phyloP scores from a whole-genome alignment of 2,113 vertebrate species.

The Cryptotis parvus region DNA sequence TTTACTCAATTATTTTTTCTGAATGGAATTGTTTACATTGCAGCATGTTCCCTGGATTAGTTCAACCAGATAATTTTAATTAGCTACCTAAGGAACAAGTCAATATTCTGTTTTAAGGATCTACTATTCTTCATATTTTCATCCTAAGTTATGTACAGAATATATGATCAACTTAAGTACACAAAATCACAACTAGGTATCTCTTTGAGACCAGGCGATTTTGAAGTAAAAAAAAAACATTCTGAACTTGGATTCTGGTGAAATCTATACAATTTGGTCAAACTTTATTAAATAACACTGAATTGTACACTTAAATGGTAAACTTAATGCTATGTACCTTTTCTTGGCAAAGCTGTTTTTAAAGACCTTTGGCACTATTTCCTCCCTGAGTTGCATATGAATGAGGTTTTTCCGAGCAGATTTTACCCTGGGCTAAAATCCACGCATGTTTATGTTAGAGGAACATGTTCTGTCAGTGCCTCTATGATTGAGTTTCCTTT shows the following conservation, averaged over 20 bases:
- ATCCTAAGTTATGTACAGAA: slow-evolving; percentile 19
- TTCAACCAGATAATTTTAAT: neutral
- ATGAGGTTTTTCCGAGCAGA: neutral
- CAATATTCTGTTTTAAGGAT: neutral
- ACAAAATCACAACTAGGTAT: slow-evolving; percentile 31
- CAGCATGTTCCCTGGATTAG: neutral
- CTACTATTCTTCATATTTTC: neutral
- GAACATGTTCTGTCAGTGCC: neutral
- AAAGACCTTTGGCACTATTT: slow-evolving; percentile 42
- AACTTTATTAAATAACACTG: slow-evolving; percentile 34
- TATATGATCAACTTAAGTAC: slow-evolving; percentile 28
- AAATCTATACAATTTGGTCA: slow-evolving; percentile 12
- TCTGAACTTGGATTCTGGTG: slow-evolving; percentile 28
- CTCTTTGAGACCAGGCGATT: slow-evolving; percentile 39
- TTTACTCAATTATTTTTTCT: neutral
- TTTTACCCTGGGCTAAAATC: slow-evolving; percentile 26
- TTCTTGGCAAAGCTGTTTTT: slow-evolving; percentile 8
- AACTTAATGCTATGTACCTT: slow-evolving; percentile 6
- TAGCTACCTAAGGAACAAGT: neutral
- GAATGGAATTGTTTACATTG: neutral
- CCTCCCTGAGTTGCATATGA: neutral
- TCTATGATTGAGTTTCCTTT: slow-evolving; percentile 37
- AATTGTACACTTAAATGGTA: neutral
- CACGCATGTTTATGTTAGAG: slow-evolving; percentile 7
- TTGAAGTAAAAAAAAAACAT: neutral